phyloP scores from a whole-genome alignment of 2,113 vertebrate genomes.

The Tragelaphus strepsiceros region DNA sequence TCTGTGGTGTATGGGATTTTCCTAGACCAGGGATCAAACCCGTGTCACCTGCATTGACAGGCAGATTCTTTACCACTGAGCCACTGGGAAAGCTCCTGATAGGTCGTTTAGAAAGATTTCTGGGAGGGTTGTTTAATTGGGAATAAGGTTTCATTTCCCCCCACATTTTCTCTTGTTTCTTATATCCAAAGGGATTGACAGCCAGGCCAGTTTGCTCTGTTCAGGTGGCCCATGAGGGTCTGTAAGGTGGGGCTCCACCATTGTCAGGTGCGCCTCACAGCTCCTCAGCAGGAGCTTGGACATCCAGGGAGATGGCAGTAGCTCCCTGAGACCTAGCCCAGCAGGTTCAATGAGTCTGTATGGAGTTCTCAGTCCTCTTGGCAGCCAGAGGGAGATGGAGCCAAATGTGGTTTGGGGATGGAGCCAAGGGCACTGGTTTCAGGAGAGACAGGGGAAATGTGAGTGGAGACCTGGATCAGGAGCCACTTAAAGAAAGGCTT shows the following conservation, averaged over 20 bases:
- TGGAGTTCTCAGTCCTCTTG: background rate
- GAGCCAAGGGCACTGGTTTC: background rate
- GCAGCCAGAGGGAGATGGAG: background rate
- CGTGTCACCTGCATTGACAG: background rate
- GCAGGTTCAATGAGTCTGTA: background rate
- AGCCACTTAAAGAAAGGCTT: conserved; percentile 5
- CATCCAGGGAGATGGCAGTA: background rate
- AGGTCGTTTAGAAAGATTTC: background rate
- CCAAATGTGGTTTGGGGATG: conserved; percentile 16
- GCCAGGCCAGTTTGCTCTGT: background rate
- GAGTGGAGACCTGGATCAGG: background rate
- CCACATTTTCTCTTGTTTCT: background rate
- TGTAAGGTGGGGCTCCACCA: background rate
- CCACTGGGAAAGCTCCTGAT: background rate
- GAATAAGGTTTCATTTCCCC: background rate
- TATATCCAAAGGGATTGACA: background rate
- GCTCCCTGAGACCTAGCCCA: background rate
- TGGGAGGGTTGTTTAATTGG: background rate
- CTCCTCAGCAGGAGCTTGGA: background rate
- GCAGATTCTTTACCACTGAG: background rate
- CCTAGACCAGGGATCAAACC: background rate
- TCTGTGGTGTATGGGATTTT: background rate
- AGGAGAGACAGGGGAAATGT: background rate
- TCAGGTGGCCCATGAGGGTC: background rate
- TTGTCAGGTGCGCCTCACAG: background rate